Evolutionary conservation across 2,797 vertebrate genomes (phyloP).

Genomic region (Bradypodion ventrale): DNA sequence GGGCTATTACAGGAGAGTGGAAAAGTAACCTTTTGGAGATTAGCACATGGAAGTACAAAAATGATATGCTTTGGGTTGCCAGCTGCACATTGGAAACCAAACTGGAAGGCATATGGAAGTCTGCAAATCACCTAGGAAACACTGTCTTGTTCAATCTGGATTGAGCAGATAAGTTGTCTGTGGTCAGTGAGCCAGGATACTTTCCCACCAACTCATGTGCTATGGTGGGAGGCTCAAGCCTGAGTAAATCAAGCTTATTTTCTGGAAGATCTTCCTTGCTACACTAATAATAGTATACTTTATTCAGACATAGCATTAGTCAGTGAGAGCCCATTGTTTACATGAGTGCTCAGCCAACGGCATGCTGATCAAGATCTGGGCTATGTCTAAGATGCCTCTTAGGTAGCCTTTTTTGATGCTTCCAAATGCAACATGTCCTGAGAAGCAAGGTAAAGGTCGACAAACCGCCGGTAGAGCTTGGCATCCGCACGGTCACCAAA

Average conservation of each 20-base stretch:
- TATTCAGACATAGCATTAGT: too few relatives aligned
- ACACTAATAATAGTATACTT: too few relatives aligned
- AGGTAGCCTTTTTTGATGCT: not conserved
- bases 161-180: not conserved
- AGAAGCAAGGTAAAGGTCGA: not conserved
- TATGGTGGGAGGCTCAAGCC: too few relatives aligned
- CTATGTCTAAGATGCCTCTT: not conserved
- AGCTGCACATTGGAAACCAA: not conserved
- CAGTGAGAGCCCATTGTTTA: too few relatives aligned
- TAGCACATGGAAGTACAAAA: not conserved
- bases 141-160: not conserved
- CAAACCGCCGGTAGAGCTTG: not conserved
- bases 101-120: not conserved
- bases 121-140: not conserved
- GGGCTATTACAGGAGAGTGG: not conserved
- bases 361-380: not conserved
- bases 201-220: too few relatives aligned
- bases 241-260: too few relatives aligned
- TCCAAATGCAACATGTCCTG: too few relatives aligned
- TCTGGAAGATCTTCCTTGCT: too few relatives aligned
- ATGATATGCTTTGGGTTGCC: not conserved
- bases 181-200: too few relatives aligned
- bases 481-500: too few relatives aligned
- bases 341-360: not conserved
- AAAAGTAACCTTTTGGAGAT: not conserved